These are phyloP conservation scores for Polymixis lichenea DNA, from an alignment of 2,888 invertebrate genomes.

Conservation along the genomic window DNA sequence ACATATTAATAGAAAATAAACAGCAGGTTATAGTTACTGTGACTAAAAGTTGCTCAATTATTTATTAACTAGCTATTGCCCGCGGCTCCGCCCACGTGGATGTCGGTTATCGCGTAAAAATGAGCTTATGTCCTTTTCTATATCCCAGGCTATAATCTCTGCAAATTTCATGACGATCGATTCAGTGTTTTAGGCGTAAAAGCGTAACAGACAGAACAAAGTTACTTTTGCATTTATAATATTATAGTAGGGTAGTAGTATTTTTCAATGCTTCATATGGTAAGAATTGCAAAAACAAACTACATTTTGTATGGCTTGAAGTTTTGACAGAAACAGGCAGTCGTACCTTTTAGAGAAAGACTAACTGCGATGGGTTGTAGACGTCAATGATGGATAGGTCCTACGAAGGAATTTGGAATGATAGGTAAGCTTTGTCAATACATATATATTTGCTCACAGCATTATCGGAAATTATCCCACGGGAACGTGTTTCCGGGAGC, in stretches of 20 bases:
- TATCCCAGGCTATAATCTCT: too few relatives aligned
- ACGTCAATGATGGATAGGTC: slow-evolving; percentile 11
- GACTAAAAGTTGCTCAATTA: not conserved
- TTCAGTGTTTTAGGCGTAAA: too few relatives aligned
- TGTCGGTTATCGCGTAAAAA: too few relatives aligned
- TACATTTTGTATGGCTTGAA: not conserved
- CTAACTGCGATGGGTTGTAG: slow-evolving; percentile 21
- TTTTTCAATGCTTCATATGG: not conserved
- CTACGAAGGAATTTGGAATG: slow-evolving; percentile 30
- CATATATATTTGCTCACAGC: not conserved
- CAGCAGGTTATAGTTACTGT: not conserved
- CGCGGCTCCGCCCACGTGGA: too few relatives aligned
- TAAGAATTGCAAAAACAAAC: not conserved
- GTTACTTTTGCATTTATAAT: not conserved
- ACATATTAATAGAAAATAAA: too few relatives aligned
- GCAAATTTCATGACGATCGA: too few relatives aligned
- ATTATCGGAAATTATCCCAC: too few relatives aligned
- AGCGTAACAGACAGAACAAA: not conserved
- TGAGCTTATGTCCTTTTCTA: too few relatives aligned
- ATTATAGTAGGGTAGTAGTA: too few relatives aligned
- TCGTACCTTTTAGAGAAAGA: slow-evolving; percentile 31
- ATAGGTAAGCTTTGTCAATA: slow-evolving; percentile 6
- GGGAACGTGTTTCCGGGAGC: too few relatives aligned
- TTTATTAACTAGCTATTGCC: too few relatives aligned
- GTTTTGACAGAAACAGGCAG: slow-evolving; percentile 20